Evolutionary conservation across 2,113 vertebrate species (phyloP), one percentile per base, ranked within the genome.

Genomic region (Felis chaus): DNA sequence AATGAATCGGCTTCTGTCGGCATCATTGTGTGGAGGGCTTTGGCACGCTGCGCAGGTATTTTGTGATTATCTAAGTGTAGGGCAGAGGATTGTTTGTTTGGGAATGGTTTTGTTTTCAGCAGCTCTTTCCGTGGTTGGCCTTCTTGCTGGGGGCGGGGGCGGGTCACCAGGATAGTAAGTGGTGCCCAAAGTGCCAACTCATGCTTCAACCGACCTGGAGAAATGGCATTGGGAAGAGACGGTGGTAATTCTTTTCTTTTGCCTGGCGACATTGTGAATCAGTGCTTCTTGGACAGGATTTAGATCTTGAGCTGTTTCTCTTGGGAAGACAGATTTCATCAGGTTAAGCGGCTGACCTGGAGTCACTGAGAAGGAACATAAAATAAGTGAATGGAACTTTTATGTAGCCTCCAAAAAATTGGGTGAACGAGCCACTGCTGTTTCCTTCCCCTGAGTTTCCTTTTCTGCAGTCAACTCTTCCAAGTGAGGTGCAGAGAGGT

Each of bases 151-250:
- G 25, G 1, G 36, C 1, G 29, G 55, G 41, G 73, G 27, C 5
- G 5, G 73, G 21, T 7, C 1, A 2, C 36, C 48, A 0, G 25
- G 19, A 31, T 3, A 0, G 4, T 25, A 14, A n/a, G 45, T 45
- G n/a, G 33, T 14, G 7, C 18, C 45, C 2, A 0, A 0, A 13
- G 41, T 16, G 10, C 45, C 16, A 0, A 4, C n/a, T 90, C 7
- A 1, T 1, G 25, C 36, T 0, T 4, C 31, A 61, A 25, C 1
- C 0, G 0, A 5, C 11, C 27, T 18, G 21, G 18, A 83, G 29
- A 55, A 3, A 5, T 7, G 5, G 12, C 5, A 0, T 1, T n/a
- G 23, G 33, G 39, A 15, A 10, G 50, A 68, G 21, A 5, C 2
- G 16, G 31, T 9, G 27, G 0, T 1, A 5, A 2, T 2, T 0